Conservation (phyloP, 2,797 vertebrate genomes). For the Carduelis carduelis region DNA sequence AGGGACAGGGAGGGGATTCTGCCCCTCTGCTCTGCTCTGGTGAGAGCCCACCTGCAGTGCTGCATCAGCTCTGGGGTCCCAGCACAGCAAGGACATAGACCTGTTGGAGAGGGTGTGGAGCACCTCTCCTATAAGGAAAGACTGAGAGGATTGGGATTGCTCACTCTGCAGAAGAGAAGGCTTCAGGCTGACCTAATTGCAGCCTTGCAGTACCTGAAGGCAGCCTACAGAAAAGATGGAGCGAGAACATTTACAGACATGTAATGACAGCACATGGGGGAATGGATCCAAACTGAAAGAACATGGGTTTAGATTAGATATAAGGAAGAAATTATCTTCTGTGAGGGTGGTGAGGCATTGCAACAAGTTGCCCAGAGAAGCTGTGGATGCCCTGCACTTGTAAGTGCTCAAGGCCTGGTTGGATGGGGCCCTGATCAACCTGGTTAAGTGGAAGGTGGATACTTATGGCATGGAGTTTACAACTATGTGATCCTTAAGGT, state of each 20-base stretch:
- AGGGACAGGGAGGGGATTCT: background rate
- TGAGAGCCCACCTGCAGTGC: accelerated
- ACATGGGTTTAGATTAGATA: background rate
- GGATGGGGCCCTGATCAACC: background rate
- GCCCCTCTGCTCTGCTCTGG: background rate
- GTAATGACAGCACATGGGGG: background rate
- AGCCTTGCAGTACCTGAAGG: background rate
- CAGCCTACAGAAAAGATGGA: background rate
- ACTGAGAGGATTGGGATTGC: background rate
- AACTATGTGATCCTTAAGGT: background rate
- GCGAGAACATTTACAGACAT: background rate
- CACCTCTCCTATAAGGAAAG: background rate
- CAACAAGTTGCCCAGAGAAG: background rate
- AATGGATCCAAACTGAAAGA: background rate
- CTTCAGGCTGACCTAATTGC: background rate
- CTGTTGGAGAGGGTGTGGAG: background rate
- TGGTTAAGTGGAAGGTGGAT: background rate
- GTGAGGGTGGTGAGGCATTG: background rate
- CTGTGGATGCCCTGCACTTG: background rate
- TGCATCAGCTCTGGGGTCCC: background rate
- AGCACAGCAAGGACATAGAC: accelerated
- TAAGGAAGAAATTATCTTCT: background rate
- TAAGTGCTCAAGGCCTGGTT: background rate
- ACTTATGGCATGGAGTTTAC: background rate
- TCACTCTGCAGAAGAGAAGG: background rate